phyloP scores from a whole-genome alignment of 1,140 invertebrate species.

The Papilio helenus region DNA sequence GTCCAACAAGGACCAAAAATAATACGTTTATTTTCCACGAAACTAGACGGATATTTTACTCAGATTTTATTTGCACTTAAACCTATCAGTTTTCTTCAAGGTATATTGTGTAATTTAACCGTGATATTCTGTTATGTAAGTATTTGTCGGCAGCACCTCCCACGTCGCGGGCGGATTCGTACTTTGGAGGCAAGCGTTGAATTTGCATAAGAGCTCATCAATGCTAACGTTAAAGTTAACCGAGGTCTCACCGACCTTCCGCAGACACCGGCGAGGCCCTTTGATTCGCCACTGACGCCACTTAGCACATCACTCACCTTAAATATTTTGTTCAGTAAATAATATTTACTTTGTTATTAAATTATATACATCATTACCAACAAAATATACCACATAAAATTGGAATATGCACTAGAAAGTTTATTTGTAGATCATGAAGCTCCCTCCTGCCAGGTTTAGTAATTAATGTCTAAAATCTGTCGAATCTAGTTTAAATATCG shows the following conservation, averaged over 20 bases:
- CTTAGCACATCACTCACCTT: constrained; percentile 43
- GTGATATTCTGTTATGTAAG: constrained; percentile 4
- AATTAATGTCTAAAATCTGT: no score
- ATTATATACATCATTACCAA: neutral
- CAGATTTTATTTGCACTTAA: neutral
- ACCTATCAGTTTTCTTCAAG: neutral
- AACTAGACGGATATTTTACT: neutral
- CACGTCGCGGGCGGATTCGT: constrained; percentile 19
- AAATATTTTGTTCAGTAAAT: constrained; percentile 40
- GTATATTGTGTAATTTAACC: neutral
- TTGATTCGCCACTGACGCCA: constrained; percentile 66
- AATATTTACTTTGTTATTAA: neutral
- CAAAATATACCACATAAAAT: neutral
- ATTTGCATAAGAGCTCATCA: constrained; percentile 75
- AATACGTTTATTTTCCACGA: no score
- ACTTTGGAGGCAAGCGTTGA: constrained; percentile 31
- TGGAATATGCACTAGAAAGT: neutral
- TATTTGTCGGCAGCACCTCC: neutral
- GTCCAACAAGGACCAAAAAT: no score
- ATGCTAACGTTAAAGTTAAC: constrained; percentile 63
- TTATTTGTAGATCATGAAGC: neutral
- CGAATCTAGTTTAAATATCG: no score
- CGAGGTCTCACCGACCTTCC: constrained; percentile 69
- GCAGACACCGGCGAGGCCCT: constrained; percentile 62
- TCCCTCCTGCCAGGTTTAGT: no score